These are phyloP conservation scores for Cataglyphis albicans DNA, from an alignment of 2,888 invertebrate species.

Conservation along the genomic window DNA sequence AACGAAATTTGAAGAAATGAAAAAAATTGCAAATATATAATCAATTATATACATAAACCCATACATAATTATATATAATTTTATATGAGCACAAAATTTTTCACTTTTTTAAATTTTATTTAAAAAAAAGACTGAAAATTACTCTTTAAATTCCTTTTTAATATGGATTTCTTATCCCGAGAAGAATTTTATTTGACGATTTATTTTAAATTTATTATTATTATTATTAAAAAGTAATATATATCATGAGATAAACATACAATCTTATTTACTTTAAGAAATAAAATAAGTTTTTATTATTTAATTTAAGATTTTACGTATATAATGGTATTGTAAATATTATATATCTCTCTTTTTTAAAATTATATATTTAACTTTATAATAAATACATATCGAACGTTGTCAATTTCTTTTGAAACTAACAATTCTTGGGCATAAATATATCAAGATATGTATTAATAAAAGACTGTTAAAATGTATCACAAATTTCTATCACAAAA, in stretches of 20 bases:
- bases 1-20: too few species aligned
- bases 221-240: neutral
- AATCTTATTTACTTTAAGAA: neutral
- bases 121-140: too few species aligned
- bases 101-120: too few species aligned
- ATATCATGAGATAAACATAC: neutral
- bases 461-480: neutral
- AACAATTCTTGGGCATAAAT: neutral
- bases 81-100: too few species aligned
- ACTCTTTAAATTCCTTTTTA: too few species aligned
- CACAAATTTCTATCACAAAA: neutral
- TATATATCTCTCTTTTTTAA: neutral
- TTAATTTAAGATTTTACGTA: neutral
- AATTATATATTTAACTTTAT: neutral
- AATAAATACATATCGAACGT: neutral
- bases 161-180: too few species aligned
- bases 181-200: too few species aligned
- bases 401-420: neutral
- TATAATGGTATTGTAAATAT: neutral
- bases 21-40: too few species aligned
- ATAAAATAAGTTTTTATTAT: neutral
- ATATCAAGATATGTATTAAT: neutral
- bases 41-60: too few species aligned
- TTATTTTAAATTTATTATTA: too few species aligned
- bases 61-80: too few species aligned